Base-by-base conservation (phyloP, 2,113 vertebrate species). In the Rynchops niger region DNA sequence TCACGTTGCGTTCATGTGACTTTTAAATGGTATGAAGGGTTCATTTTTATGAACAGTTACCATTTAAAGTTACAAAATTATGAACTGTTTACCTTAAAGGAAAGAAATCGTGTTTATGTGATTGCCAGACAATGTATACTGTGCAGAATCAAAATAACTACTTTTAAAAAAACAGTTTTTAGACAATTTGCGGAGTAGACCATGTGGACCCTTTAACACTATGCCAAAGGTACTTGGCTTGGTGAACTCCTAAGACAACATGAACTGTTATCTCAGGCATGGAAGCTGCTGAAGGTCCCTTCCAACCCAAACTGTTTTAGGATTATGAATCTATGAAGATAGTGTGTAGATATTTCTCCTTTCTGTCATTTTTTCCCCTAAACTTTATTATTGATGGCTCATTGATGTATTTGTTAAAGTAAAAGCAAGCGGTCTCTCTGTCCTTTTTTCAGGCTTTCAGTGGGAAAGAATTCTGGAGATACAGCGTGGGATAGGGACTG, bases 261-360 rank as follows among this genome's bases (percentile, higher is more conserved):
- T 1, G 10, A 50, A 2, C 70, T 49, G 20, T 40, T 59, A 5
- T 17, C 38, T n/a, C 23, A 0, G 0, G 0, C 1, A 1, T 0
- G 42, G 52, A 6, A 13, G 32, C 50, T 92, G 63, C 74, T 69
- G 50, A 10, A 66, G 40, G 18, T 65, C 29, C 18, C 40, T 66
- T 66, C 19, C 9, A 66, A 43, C 40, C 27, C 40, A 43, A 20
- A 43, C 19, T 49, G 47, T 49, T 49, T 22, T 49, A 22, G 47
- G 47, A 22, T 49, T 47, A 47, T 22, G 20, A 22, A 49, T 21
- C 47, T 49, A 49, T 49, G 47, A 49, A 49, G 47, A 49, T 49
- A 49, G 47, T 14, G 25, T 15, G 23, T 8, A 56, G 59, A 9
- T 17, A 5, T 13, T 58, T 63, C 43, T 50, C 6, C 34, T 69